Percentiles rank a stretch among this genome's conserved stretches.
phyloP scores from a whole-genome alignment of 2,797 vertebrate species.

The Gymnocypris eckloni region DNA sequence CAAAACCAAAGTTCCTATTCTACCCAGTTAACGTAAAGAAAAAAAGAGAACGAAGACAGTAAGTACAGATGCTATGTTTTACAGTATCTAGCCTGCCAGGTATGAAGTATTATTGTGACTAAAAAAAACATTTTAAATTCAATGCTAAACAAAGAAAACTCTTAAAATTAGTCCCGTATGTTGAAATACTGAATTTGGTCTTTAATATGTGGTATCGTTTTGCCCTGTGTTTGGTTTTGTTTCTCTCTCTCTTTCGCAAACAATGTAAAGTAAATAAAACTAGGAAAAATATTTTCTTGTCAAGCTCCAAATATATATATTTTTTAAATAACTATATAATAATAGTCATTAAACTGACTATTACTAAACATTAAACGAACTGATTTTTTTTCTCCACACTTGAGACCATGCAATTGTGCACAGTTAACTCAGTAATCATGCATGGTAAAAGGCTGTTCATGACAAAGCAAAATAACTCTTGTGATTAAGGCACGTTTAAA shows the following conservation, averaged over 20 bases:
- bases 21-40: neutral
- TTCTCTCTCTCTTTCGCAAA: neutral
- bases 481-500: slow-evolving; percentile 32
- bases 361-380: no score
- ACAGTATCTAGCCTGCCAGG: slow-evolving; percentile 15
- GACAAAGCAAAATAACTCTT: neutral
- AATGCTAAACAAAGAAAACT: neutral
- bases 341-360: neutral
- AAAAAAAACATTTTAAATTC: slow-evolving; percentile 33
- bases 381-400: neutral
- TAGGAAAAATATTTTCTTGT: neutral
- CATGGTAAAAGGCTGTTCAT: slow-evolving; percentile 2
- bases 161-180: neutral
- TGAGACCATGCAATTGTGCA: neutral
- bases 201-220: neutral
- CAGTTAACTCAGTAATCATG: neutral
- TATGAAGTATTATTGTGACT: slow-evolving; percentile 27
- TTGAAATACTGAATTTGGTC: slow-evolving; percentile 27
- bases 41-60: neutral
- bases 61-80: slow-evolving; percentile 18
- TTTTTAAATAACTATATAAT: neutral
- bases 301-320: neutral
- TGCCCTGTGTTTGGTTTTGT: neutral
- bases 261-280: neutral
- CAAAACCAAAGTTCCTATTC: neutral